Base-by-base conservation (phyloP, 2,797 vertebrate genomes). In the Amazona finschi region DNA sequence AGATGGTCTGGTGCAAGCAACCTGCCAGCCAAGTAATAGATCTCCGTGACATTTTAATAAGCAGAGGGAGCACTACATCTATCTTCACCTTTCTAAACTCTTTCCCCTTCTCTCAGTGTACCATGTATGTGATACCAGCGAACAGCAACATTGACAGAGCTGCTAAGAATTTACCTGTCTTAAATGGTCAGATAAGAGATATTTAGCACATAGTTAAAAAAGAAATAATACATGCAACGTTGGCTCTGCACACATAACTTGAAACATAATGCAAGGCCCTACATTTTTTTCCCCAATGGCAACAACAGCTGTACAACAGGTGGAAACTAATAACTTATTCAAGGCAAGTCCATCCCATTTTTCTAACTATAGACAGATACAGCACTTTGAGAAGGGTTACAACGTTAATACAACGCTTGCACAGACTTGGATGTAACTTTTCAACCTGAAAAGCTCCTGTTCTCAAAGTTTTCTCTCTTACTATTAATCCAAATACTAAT, bases 261-360 rank as follows among this genome's bases (percentile, higher is more conserved):
- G 62, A 88, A 88, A 84, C 2, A 1, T 52, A 87, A 92, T 22
- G 11, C 46, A 85, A 77, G 30, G 20, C 30, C 4, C 22, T 33
- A 17, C 13, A 19, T 30, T 27, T n/a, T 69, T 58, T 38, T 39
- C 27, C 11, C 5, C 24, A 15, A 18, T 12, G 62, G 39, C 73
- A 88, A 70, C 30, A 85, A 18, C 82, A 90, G 80, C 76, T 82
- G 87, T 85, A 47, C 83, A 79, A 76, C 74, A 94, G 76, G 83
- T 94, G 80, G 47, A 44, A 82, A 62, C 22, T 44, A 30, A 12
- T 15, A 65, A 81, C 20, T 81, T 72, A 49, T 4, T 80, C 36
- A n/a, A 52, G 28, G 20, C 33, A 71, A 66, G 39, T 13, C 30
- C 25, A 46, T 14, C 33, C 15, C 47, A 12, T 21, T 92, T 79